Evolutionary conservation across 1,140 invertebrate species (phyloP), one percentile per base, ranked within the genome.

Genomic region (Delia radicum): DNA sequence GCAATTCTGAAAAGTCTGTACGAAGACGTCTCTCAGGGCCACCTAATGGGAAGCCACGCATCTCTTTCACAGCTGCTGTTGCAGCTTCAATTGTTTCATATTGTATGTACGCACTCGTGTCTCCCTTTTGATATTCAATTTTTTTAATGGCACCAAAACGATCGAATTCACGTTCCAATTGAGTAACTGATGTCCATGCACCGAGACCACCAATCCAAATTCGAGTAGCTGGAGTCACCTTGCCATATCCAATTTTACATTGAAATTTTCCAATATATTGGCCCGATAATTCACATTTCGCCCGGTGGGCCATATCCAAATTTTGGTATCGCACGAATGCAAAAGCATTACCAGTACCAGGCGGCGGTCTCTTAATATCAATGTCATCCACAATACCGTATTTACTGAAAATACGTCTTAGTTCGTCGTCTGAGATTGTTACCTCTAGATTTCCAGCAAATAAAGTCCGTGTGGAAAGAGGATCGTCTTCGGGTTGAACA

Each of bases 191-290:
- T 1, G 97, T 96, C 97, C 97, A 99, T 0, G 95, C 93, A 0
- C 97, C 97, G 15, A 99, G 88, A 33, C 97, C 97, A 77, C 98
- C 98, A 1, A 99, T 95, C 98, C 98, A 99, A 75, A 99, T 95
- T 77, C 95, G 90, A 15, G 95, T 97, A 0, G 97, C 98, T 0
- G 97, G 96, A 21, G 96, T 98, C 0, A 96, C 96, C 89, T 99
- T 99, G 6, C 98, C 98, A 88, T 99, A 99, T 28, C 98, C 98
- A 86, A 99, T 99, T 88, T 99, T 99, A 87, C 97, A 98, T 87
- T 98, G 97, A 85, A 98, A 98, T 87, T 98, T 98, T 15, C 97
- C 97, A 87, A 99, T 98, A 83, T 98, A 98, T 83, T 98, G 96
- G 1, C 97, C 97, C 15, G 96, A 98, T 33, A 99, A 88, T 87